A percentile compares a stretch with the other conserved stretches of the same genome.
These are phyloP conservation scores for Lochmaea crataegi DNA, from an alignment of 2,888 invertebrate genomes.

Conservation along the genomic window DNA sequence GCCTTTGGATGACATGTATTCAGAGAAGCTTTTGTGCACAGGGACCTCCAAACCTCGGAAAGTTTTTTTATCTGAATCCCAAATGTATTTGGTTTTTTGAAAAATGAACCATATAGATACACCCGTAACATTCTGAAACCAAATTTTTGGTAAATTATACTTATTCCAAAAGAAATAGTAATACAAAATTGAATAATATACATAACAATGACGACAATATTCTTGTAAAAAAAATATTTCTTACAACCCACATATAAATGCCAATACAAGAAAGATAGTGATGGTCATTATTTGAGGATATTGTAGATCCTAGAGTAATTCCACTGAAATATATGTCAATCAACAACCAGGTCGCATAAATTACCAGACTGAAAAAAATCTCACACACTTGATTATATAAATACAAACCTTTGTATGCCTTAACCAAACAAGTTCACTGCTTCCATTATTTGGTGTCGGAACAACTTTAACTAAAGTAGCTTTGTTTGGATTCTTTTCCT, in stretches of 20 bases:
- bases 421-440: conserved; percentile 90
- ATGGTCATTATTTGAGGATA: no score
- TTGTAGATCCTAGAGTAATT: no score
- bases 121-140: conserved; percentile 65
- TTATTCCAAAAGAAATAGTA: neutral
- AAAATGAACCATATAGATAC: conserved; percentile 89
- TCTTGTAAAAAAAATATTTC: no score
- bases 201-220: no score
- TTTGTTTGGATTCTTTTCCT: conserved; percentile 80
- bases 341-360: no score
- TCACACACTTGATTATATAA: no score
- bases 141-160: conserved; percentile 12
- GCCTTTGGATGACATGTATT: conserved; percentile 88
- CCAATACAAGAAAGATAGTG: neutral
- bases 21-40: conserved; percentile 74
- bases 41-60: conserved; percentile 91
- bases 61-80: conserved; percentile 82
- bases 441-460: conserved; percentile 97
- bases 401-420: conserved; percentile 71
- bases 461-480: conserved; percentile 93
- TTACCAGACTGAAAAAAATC: no score
- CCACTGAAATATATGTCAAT: no score
- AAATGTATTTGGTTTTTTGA: conserved; percentile 97
- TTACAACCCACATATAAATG: neutral
- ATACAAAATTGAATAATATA: neutral